phyloP scores from a whole-genome alignment of 2,888 invertebrate species.

The Achlya flavicornis region DNA sequence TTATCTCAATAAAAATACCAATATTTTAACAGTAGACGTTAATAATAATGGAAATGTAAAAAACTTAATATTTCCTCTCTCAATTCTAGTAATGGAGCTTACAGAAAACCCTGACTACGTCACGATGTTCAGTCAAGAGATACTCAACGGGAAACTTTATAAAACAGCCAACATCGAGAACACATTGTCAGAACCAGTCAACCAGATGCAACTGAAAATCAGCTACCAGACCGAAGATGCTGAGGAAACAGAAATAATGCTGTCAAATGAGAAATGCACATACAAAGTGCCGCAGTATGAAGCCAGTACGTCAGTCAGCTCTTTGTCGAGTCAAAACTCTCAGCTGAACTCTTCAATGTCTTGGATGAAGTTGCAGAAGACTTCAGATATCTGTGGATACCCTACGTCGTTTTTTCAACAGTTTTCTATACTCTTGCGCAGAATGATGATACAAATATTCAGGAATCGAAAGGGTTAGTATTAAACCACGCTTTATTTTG shows the following conservation, averaged over 20 bases:
- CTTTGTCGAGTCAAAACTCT: slow-evolving; percentile 66
- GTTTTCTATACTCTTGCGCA: slow-evolving; percentile 82
- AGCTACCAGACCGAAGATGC: slow-evolving; percentile 66
- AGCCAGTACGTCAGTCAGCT: slow-evolving; percentile 61
- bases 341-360: slow-evolving; percentile 68
- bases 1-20: too few species aligned
- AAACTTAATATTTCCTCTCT: slow-evolving; percentile 11
- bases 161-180: slow-evolving; percentile 61
- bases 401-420: slow-evolving; percentile 83
- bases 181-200: slow-evolving; percentile 41
- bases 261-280: slow-evolving; percentile 67
- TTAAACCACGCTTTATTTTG: background rate
- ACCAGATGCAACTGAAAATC: slow-evolving; percentile 67
- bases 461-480: slow-evolving; percentile 82
- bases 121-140: slow-evolving; percentile 76
- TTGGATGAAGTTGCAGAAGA: slow-evolving; percentile 83
- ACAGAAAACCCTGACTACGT: slow-evolving; percentile 83
- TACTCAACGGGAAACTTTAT: slow-evolving; percentile 84
- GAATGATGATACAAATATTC: slow-evolving; percentile 85
- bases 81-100: slow-evolving; percentile 85
- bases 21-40: too few species aligned
- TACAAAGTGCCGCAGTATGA: slow-evolving; percentile 72
- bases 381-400: slow-evolving; percentile 68
- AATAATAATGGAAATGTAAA: background rate
- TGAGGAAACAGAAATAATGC: slow-evolving; percentile 68